Conservation (phyloP, 1,140 invertebrate genomes). For the Planococcus citri region DNA sequence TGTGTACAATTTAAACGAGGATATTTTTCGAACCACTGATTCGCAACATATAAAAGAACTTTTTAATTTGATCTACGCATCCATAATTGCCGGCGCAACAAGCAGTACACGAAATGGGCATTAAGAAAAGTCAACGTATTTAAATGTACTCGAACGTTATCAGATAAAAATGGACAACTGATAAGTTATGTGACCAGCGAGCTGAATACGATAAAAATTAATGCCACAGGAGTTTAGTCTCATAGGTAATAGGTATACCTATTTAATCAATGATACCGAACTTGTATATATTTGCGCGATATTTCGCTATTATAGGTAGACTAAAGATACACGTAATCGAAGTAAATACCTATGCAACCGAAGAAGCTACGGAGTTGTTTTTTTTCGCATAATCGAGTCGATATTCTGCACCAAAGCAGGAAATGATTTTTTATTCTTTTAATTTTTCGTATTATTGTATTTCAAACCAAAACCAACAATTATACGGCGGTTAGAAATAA, state of each 20-base stretch:
- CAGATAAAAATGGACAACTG: slow-evolving; percentile 2
- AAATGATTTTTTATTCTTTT: no score
- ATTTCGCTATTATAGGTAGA: neutral
- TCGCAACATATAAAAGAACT: neutral
- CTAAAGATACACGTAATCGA: no score
- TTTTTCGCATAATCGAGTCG: neutral
- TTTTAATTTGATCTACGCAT: neutral
- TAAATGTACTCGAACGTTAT: slow-evolving; percentile 7
- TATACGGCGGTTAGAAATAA: no score
- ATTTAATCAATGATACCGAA: neutral
- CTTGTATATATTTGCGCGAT: neutral
- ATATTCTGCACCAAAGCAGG: no score
- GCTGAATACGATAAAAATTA: neutral
- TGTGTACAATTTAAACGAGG: no score
- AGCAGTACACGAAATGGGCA: slow-evolving; percentile 1
- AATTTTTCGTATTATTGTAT: no score
- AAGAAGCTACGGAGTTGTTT: neutral
- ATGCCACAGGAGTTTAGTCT: neutral
- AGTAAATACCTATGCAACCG: no score
- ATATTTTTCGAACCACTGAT: slow-evolving; percentile 1
- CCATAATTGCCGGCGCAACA: slow-evolving; percentile 5
- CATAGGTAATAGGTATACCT: neutral
- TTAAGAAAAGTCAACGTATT: neutral
- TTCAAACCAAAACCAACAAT: no score
- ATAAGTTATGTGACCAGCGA: neutral